Conservation (phyloP, 2,888 invertebrate species). For the Exocentrus adspersus region DNA sequence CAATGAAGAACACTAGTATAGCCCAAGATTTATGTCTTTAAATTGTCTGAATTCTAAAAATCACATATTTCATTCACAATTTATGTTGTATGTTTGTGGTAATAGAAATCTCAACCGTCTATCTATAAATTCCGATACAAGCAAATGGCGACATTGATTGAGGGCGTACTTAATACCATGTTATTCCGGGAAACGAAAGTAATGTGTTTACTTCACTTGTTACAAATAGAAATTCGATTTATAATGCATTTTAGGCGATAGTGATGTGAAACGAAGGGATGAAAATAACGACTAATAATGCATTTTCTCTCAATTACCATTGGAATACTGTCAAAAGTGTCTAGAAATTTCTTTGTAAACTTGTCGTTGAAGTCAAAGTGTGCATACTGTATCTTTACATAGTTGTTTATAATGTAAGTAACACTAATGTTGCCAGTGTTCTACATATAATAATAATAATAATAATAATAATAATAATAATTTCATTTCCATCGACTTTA, state of each 20-base stretch:
- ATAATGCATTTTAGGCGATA: slow-evolving; percentile 13
- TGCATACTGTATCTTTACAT: too few relatives aligned
- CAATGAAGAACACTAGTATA: too few relatives aligned
- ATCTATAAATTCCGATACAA: slow-evolving; percentile 16
- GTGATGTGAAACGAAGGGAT: slow-evolving; percentile 1
- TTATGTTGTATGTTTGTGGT: not conserved
- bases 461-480: too few relatives aligned
- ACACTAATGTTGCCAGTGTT: too few relatives aligned
- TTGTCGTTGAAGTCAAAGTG: too few relatives aligned
- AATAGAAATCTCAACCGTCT: not conserved
- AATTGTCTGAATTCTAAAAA: not conserved
- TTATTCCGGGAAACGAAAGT: slow-evolving; percentile 27
- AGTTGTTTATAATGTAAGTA: too few relatives aligned
- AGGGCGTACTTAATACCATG: slow-evolving; percentile 16
- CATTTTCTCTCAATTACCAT: not conserved
- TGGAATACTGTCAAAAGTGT: too few relatives aligned
- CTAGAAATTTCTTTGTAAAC: too few relatives aligned
- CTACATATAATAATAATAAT: too few relatives aligned
- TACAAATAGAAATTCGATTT: slow-evolving; percentile 27
- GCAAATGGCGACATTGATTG: slow-evolving; percentile 21
- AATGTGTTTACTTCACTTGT: slow-evolving; percentile 30
- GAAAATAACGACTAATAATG: slow-evolving; percentile 21
- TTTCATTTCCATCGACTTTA: too few relatives aligned
- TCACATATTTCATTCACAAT: not conserved
- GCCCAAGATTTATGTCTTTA: not conserved